Percentiles rank a stretch among this genome's conserved stretches.
Conservation (phyloP, 1,140 invertebrate genomes). For the Drosophila santomea region DNA sequence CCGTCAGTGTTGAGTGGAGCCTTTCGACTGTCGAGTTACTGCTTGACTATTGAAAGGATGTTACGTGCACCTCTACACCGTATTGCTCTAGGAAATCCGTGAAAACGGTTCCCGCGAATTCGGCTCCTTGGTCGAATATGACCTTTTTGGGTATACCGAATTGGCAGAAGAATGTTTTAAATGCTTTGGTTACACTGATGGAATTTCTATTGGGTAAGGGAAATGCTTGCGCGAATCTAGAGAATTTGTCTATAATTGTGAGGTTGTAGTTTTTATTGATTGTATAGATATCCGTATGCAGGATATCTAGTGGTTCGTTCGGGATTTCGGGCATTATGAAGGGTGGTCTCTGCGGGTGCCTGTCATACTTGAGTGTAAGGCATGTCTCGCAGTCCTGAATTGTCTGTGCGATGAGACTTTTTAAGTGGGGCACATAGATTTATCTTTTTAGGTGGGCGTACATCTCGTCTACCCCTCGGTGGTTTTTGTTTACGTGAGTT, state of each 20-base stretch:
- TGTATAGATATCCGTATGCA: background rate
- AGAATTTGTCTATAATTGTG: constrained; percentile 6
- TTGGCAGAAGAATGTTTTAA: background rate
- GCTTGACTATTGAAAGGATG: too few relatives aligned
- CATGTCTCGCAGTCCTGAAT: too few relatives aligned
- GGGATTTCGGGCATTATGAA: background rate
- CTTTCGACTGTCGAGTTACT: too few relatives aligned
- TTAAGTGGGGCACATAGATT: too few relatives aligned
- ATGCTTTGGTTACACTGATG: background rate
- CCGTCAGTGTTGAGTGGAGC: too few relatives aligned
- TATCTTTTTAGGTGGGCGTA: background rate
- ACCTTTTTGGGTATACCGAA: background rate
- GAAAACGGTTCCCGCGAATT: background rate
- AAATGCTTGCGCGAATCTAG: constrained; percentile 1
- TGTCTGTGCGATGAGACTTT: too few relatives aligned
- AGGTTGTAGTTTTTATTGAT: too few relatives aligned
- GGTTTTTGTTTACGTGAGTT: background rate
- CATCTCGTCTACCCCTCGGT: background rate
- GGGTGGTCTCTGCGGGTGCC: background rate
- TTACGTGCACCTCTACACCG: too few relatives aligned
- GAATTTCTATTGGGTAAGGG: background rate
- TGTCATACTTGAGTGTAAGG: too few relatives aligned
- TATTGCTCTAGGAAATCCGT: too few relatives aligned
- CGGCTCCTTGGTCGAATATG: background rate
- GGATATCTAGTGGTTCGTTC: background rate